Evolutionary conservation across 2,888 invertebrate species (phyloP).

Genomic region (Globia sparganii): DNA sequence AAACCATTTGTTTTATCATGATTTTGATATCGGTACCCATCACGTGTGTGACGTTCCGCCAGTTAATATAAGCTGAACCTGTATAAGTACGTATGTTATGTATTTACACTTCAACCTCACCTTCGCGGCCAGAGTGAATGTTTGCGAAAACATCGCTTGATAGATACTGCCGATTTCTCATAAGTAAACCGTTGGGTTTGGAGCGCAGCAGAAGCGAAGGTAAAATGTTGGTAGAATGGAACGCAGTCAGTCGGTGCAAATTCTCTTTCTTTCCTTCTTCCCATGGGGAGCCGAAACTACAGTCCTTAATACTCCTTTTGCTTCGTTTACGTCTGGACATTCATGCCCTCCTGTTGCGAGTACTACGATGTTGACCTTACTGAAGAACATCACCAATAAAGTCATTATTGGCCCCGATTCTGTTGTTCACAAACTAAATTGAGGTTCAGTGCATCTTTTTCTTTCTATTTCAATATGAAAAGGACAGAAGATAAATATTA

Average conservation of each 20-base stretch:
- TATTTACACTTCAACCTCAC: constrained; percentile 36
- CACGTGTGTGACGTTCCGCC: not conserved
- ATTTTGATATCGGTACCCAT: not conserved
- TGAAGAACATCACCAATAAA: not conserved
- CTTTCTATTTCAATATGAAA: no score
- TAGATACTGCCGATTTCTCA: not conserved
- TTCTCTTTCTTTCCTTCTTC: not conserved
- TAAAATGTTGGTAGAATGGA: not conserved
- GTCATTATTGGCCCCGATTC: no score
- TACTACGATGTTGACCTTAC: not conserved
- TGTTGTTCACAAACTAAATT: no score
- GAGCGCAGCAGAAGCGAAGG: not conserved
- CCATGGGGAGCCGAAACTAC: not conserved
- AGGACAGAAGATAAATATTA: no score
- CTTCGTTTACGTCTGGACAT: not conserved
- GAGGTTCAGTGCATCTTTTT: no score
- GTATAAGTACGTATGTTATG: constrained; percentile 23
- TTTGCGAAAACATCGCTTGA: constrained; percentile 30
- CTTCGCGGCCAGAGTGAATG: constrained; percentile 21
- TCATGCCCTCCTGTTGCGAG: not conserved
- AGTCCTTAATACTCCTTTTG: not conserved
- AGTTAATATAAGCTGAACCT: not conserved
- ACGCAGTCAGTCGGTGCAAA: not conserved
- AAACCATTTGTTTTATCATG: not conserved
- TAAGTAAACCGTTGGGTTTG: not conserved